Evolutionary conservation across 2,888 invertebrate species (phyloP).

Genomic region (Noctua janthe): DNA sequence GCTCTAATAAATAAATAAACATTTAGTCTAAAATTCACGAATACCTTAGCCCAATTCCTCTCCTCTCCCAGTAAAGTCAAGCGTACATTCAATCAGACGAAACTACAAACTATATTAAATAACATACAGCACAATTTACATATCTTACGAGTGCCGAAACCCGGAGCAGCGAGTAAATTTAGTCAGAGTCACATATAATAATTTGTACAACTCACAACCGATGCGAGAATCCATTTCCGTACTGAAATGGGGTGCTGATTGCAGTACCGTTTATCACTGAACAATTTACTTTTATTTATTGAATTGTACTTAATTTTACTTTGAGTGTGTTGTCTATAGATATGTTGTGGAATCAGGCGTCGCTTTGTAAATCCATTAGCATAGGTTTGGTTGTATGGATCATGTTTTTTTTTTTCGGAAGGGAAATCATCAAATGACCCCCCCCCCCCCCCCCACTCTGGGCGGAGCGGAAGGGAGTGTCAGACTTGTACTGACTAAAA

Average conservation of each 20-base stretch:
- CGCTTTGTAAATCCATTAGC: not conserved
- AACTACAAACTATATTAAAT: constrained; percentile 50
- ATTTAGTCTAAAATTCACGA: not conserved
- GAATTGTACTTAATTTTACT: constrained; percentile 19
- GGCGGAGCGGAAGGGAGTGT: too few species aligned
- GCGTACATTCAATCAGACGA: constrained; percentile 37
- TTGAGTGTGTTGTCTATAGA: not conserved
- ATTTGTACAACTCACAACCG: constrained; percentile 25
- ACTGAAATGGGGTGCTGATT: constrained; percentile 73
- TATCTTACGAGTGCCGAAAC: constrained; percentile 47
- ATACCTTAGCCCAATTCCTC: not conserved
- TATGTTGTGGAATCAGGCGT: not conserved
- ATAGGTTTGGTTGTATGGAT: not conserved
- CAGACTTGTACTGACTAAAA: too few species aligned
- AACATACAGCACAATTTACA: constrained; percentile 44
- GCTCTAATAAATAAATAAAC: too few species aligned
- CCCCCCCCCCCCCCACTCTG: too few species aligned
- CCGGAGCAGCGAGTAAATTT: constrained; percentile 10
- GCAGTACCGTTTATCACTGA: constrained; percentile 63
- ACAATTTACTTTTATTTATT: constrained; percentile 59
- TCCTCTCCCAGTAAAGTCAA: constrained; percentile 23
- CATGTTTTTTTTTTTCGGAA: too few species aligned
- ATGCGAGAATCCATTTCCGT: constrained; percentile 75
- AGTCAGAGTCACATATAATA: constrained; percentile 24
- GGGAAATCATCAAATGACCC: too few species aligned